A percentile compares a stretch with the other conserved stretches of the same genome.
Conservation (phyloP, 2,888 invertebrate species). For the Cheilosia grossa region DNA sequence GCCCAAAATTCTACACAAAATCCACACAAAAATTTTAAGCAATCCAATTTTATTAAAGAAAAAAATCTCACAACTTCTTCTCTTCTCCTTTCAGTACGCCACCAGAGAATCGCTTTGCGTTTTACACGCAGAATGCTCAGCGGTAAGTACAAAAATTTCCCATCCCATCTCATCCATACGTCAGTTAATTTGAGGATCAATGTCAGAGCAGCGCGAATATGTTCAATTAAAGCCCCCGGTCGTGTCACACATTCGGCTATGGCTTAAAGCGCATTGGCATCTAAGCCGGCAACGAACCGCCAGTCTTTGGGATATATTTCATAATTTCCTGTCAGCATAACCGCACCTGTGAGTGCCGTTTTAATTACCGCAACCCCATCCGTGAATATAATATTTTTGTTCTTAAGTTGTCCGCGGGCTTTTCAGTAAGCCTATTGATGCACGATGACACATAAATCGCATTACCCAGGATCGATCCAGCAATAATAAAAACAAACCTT, state of each 20-base stretch:
- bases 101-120: slow-evolving; percentile 52
- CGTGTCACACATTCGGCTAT: slow-evolving; percentile 19
- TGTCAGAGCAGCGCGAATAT: slow-evolving; percentile 34
- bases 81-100: slow-evolving; percentile 60
- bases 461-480: slow-evolving; percentile 34
- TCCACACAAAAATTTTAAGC: too few species aligned
- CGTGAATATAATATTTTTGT: slow-evolving; percentile 16
- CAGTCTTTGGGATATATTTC: background rate
- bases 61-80: background rate
- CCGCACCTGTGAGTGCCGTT: slow-evolving; percentile 14
- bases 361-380: slow-evolving; percentile 40
- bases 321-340: slow-evolving; percentile 38
- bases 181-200: slow-evolving; percentile 50
- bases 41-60: background rate
- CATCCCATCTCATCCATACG: slow-evolving; percentile 20
- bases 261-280: slow-evolving; percentile 51
- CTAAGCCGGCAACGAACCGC: slow-evolving; percentile 34
- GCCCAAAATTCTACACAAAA: too few species aligned
- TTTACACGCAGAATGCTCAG: slow-evolving; percentile 61
- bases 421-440: slow-evolving; percentile 33
- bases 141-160: slow-evolving; percentile 55
- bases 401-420: slow-evolving; percentile 19
- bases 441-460: slow-evolving; percentile 54
- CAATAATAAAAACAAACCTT: too few species aligned
- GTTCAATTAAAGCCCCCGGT: slow-evolving; percentile 20